Percentiles rank a stretch among this genome's conserved stretches.
Conservation (phyloP, 1,140 invertebrate species). For the Lysiphlebus fabarum region DNA sequence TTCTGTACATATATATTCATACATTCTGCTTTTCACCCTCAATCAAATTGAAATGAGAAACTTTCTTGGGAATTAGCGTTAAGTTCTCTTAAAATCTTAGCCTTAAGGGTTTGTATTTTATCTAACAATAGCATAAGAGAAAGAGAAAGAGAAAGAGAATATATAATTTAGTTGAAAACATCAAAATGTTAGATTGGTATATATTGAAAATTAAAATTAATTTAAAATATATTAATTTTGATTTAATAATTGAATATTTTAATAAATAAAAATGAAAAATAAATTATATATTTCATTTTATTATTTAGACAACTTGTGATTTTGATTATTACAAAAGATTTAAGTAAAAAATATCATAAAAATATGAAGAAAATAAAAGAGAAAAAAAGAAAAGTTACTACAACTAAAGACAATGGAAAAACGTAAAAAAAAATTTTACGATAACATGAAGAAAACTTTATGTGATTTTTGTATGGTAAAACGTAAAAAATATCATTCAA, state of each 20-base stretch:
- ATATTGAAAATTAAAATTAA: too few species aligned
- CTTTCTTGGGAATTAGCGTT: slow-evolving; percentile 26
- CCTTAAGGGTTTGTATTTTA: too few species aligned
- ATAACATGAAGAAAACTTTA: not conserved
- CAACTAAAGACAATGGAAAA: slow-evolving; percentile 23
- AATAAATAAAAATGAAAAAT: too few species aligned
- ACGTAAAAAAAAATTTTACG: slow-evolving; percentile 14
- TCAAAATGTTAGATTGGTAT: too few species aligned
- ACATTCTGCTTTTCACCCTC: slow-evolving; percentile 14
- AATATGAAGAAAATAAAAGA: too few species aligned
- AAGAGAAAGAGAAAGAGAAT: too few species aligned
- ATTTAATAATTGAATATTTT: too few species aligned
- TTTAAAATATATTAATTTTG: too few species aligned
- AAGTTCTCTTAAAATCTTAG: slow-evolving; percentile 20
- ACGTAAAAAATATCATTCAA: slow-evolving; percentile 18
- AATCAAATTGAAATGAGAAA: slow-evolving; percentile 27
- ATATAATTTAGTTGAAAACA: too few species aligned
- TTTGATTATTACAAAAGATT: not conserved
- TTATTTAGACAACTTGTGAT: too few species aligned
- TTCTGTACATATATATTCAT: slow-evolving; percentile 16
- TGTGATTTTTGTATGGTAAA: slow-evolving; percentile 8
- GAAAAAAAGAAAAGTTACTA: slow-evolving; percentile 17
- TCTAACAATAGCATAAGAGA: too few species aligned
- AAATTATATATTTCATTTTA: too few species aligned
- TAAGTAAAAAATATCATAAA: not conserved